Percentiles rank a stretch among this genome's conserved stretches.
These are phyloP conservation scores for Lithophane semibrunnea DNA, from an alignment of 2,888 invertebrate species.

Conservation along the genomic window DNA sequence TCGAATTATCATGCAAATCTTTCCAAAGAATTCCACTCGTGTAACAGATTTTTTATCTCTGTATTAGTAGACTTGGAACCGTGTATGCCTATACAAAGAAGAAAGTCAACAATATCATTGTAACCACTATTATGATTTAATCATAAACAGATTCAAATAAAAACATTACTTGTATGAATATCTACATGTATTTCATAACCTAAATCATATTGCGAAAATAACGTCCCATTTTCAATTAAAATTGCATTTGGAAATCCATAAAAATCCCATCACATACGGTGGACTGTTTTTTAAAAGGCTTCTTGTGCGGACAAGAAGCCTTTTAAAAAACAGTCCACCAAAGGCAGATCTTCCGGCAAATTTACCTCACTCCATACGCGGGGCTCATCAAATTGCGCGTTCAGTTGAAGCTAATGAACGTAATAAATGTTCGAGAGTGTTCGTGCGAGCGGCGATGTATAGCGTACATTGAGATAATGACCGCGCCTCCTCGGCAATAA, in stretches of 20 bases:
- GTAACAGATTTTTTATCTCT: neutral
- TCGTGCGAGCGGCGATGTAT: conserved; percentile 80
- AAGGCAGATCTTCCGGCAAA: conserved; percentile 62
- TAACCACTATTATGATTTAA: conserved; percentile 7
- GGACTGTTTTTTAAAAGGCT: no score
- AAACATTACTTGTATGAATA: neutral
- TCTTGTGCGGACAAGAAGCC: conserved; percentile 44
- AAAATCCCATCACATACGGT: conserved; percentile 53
- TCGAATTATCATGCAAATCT: neutral
- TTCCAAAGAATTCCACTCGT: no score
- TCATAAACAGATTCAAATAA: conserved; percentile 27
- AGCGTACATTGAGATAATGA: conserved; percentile 79
- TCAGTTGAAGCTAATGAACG: conserved; percentile 79
- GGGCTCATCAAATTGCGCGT: conserved; percentile 73
- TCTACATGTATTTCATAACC: conserved; percentile 23
- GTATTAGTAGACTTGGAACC: neutral
- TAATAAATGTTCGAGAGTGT: conserved; percentile 76
- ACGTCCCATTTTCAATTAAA: conserved; percentile 55
- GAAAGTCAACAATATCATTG: conserved; percentile 15
- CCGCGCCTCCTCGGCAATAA: conserved; percentile 71
- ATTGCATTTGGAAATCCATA: conserved; percentile 48
- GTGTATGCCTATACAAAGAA: neutral
- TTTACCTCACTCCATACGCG: conserved; percentile 63
- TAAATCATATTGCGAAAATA: conserved; percentile 36
- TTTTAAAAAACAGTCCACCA: conserved; percentile 66